Percentiles rank a stretch among this genome's conserved stretches.
phyloP scores from a whole-genome alignment of 2,888 invertebrate genomes.

The Syrista parreyssii region DNA sequence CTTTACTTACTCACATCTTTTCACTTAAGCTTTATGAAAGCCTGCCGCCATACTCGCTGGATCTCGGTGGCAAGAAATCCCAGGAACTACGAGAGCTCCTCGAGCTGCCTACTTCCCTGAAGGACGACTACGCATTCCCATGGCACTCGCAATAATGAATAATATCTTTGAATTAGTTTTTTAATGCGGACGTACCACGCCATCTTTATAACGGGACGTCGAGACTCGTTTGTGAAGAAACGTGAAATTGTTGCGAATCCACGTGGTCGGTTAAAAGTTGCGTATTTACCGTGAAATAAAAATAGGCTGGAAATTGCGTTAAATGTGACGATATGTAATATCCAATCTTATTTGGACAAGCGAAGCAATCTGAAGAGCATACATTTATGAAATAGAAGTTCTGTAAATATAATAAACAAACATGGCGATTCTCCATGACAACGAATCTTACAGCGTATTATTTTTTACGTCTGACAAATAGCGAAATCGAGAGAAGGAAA shows the following conservation, averaged over 20 bases:
- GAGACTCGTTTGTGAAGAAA: background rate
- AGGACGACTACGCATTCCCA: too few species aligned
- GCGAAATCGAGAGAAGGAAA: constrained; percentile 27
- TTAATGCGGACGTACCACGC: background rate
- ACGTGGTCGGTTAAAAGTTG: too few species aligned
- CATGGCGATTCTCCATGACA: background rate
- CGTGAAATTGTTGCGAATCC: background rate
- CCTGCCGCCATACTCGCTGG: background rate
- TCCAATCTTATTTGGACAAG: background rate
- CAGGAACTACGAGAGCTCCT: background rate
- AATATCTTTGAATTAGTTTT: background rate
- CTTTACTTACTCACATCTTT: background rate
- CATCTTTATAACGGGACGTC: too few species aligned
- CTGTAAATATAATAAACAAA: background rate
- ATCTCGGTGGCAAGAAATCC: background rate
- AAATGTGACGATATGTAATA: background rate
- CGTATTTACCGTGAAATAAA: too few species aligned
- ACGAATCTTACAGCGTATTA: constrained; percentile 5
- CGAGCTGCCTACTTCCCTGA: background rate
- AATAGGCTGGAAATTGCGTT: too few species aligned
- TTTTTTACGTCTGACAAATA: constrained; percentile 6
- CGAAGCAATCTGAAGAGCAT: background rate
- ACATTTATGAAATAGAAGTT: background rate
- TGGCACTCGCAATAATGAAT: background rate
- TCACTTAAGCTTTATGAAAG: background rate